Evolutionary conservation across 2,113 vertebrate genomes (phyloP).

Genomic region (Melospiza georgiana): DNA sequence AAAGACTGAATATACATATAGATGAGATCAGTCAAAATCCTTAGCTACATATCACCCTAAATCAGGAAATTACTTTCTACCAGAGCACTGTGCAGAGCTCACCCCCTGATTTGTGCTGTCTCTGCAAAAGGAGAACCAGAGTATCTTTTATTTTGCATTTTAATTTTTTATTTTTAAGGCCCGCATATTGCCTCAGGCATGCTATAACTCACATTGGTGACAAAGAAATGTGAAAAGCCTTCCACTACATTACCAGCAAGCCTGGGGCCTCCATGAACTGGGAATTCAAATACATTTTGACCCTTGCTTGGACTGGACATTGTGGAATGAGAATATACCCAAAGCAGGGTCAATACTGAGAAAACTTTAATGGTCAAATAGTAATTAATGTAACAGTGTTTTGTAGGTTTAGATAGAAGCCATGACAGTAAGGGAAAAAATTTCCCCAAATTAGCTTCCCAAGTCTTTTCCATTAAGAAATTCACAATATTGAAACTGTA

Average conservation of each 20-base stretch:
- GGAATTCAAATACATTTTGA: not conserved
- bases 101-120: slow-evolving; percentile 7
- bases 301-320: not conserved
- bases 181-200: not conserved
- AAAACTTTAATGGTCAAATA: not conserved
- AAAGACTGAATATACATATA: slow-evolving; percentile 24
- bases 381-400: not conserved
- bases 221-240: slow-evolving; percentile 16
- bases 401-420: not conserved
- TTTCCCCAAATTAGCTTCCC: not conserved
- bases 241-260: not conserved
- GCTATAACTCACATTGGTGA: not conserved
- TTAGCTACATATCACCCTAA: slow-evolving; percentile 15
- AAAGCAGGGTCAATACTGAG: not conserved
- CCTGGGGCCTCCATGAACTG: not conserved
- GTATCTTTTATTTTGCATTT: slow-evolving; percentile 20
- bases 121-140: not conserved
- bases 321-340: not conserved
- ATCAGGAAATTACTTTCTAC: slow-evolving; percentile 45
- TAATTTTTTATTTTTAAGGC: slow-evolving; percentile 39
- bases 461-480: not conserved
- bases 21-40: slow-evolving; percentile 49
- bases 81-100: not conserved
- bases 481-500: not conserved
- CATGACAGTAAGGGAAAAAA: not conserved